phyloP scores from a whole-genome alignment of 2,888 invertebrate genomes.

The Diabrotica balteata region DNA sequence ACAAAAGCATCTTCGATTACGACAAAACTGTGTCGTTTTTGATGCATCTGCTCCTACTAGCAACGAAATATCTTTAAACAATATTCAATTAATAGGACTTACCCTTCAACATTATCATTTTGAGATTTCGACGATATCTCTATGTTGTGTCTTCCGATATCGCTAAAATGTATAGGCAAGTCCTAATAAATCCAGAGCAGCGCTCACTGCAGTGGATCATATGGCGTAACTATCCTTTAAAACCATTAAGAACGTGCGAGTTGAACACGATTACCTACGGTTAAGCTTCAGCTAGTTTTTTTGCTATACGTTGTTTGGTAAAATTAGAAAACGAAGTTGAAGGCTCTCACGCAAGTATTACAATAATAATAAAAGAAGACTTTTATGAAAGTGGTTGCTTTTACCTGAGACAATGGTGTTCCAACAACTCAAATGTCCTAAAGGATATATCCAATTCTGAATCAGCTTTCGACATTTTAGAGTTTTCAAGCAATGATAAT shows the following conservation, averaged over 20 bases:
- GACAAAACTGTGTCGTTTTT: no score
- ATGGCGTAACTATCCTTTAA: no score
- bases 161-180: no score
- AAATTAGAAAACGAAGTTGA: conserved; percentile 11
- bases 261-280: conserved; percentile 34
- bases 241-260: no score
- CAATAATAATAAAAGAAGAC: conserved; percentile 12
- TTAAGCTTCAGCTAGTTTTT: conserved; percentile 23
- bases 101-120: conserved; percentile 23
- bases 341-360: conserved; percentile 13
- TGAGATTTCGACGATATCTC: conserved; percentile 29
- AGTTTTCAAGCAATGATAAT: neutral
- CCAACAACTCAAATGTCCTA: conserved; percentile 12
- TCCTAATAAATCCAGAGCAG: no score
- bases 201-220: no score
- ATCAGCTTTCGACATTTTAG: conserved; percentile 6
- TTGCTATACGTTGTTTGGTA: conserved; percentile 24
- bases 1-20: conserved; percentile 27
- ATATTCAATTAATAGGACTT: no score
- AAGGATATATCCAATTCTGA: neutral
- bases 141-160: conserved; percentile 33
- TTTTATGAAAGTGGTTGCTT: conserved; percentile 26
- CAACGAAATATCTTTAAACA: no score
- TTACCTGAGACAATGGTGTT: conserved; percentile 17
- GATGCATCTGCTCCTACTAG: no score